Base-by-base conservation (phyloP, 2,888 invertebrate genomes). In the Drosophila picticornis region DNA sequence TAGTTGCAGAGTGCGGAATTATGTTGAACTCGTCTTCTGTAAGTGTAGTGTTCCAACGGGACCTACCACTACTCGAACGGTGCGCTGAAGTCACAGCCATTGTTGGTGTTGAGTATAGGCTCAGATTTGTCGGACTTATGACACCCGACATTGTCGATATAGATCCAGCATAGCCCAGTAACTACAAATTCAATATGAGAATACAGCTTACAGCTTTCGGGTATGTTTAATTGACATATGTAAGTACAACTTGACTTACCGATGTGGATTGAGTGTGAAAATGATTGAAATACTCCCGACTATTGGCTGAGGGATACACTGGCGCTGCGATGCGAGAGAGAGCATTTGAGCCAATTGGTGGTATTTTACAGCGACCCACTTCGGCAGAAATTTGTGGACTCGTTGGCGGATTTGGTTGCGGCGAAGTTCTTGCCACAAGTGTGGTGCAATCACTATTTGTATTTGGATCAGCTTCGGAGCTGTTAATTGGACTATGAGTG, bases 1-100 rank as follows among this genome's bases (percentile, higher is more conserved):
- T 94, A 58, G 95, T 94, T 50, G 95, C 95, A 40, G 96, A 95
- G 90, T 95, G 97, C 60, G 98, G 96, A 94, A 98, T 97, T 95
- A 98, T 97, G 92, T 96, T 97, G 94, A 99, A 98, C 94, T 99
- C 98, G 92, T 98, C 98, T 92, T 99, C 99, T 90, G 98, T 94
- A 83, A 98, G 98, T 61, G 97, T 96, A 61, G 97, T 95, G 92
- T 96, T 97, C 98, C 98, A 98, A 91, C 98, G 96, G 74, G 93
- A 83, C 83, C 96, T 95, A 75, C 96, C 96, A 72, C 96, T 96
- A 70, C 96, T 96, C 82, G 96, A 95, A 80, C 96, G 95, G 75
- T 96, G 96, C 81, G 96, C 72, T 4, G 86, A 75, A 6, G 80
- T 67, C 32, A 87, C 87, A 57, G 86, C 77, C 77, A 95, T 95